Base-by-base conservation (phyloP, 1,140 invertebrate genomes). In the Leguminivora glycinivorella region DNA sequence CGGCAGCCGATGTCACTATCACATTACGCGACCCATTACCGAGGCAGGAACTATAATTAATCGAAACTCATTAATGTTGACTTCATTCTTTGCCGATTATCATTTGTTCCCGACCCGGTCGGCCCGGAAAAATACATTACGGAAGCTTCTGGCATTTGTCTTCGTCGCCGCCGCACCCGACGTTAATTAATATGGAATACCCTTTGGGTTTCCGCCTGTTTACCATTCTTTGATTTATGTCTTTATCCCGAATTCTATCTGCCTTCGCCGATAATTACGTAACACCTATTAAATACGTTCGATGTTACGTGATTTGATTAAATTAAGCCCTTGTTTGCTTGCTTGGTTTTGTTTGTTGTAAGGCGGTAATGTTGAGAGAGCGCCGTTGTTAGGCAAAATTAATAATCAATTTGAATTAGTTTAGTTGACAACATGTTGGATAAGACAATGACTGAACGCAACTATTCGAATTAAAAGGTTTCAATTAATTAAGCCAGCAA, bases 121-220 rank as follows among this genome's bases (percentile, higher is more conserved):
- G 86, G 79, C 79, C 76, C 77, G 83, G 88, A 90, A 91, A 91
- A 91, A 91, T 91, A 91, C 83, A 91, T 91, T 89, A 89, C 81
- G 80, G 77, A 77, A 75, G 83, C 74, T 80, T 78, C 82, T 72
- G 81, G 79, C 83, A 90, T 91, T 91, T 85, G 83, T 91, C 89
- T 91, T 90, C 89, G 89, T 91, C 89, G 85, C 79, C 81, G 84
- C 81, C 80, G 76, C 58, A 74, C 70, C 78, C 78, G 83, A 85
- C 87, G 76, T 88, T 91, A 91, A 91, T 91, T 91, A 90, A 91
- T 91, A 91, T 89, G 83, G 87, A 91, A 89, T 87, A 89, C 87
- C 88, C 89, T 89, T 91, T 89, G 82, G 84, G 82, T 81, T 83
- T 76, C 74, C 75, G 76, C 67, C 79, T 84, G 79, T 84, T 87